Percentiles rank a stretch among this genome's conserved stretches.
These are phyloP conservation scores for Lampris incognitus DNA, from an alignment of 2,113 vertebrate genomes.

Conservation along the genomic window DNA sequence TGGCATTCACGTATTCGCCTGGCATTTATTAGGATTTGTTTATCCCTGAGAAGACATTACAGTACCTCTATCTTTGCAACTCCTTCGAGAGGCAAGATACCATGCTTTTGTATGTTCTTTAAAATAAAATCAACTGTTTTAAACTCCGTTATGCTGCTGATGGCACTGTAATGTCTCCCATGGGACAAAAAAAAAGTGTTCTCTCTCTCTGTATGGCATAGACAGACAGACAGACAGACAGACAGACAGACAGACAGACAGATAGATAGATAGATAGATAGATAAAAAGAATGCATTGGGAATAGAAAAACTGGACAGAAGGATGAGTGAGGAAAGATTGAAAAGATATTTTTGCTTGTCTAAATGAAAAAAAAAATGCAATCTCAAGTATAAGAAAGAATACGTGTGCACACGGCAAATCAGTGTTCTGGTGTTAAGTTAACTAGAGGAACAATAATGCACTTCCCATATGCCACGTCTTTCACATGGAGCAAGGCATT, in stretches of 20 bases:
- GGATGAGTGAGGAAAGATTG: too few species aligned
- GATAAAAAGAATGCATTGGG: too few species aligned
- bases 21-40: constrained; percentile 53
- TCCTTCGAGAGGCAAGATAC: background rate
- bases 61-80: constrained; percentile 12
- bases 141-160: background rate
- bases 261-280: too few species aligned
- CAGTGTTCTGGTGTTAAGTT: background rate
- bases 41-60: constrained; percentile 10
- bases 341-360: constrained; percentile 7
- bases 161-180: too few species aligned
- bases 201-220: too few species aligned
- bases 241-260: too few species aligned
- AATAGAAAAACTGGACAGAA: too few species aligned
- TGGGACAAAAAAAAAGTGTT: too few species aligned
- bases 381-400: background rate
- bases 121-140: background rate
- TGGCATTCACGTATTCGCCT: constrained; percentile 43
- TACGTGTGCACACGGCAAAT: background rate
- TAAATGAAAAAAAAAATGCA: background rate
- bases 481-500: constrained; percentile 27
- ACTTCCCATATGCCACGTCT: constrained; percentile 1
- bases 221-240: too few species aligned
- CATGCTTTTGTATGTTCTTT: background rate
- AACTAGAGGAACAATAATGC: constrained; percentile 21